Base-by-base conservation (phyloP, 1,140 invertebrate species). In the Saccostrea cuccullata region DNA sequence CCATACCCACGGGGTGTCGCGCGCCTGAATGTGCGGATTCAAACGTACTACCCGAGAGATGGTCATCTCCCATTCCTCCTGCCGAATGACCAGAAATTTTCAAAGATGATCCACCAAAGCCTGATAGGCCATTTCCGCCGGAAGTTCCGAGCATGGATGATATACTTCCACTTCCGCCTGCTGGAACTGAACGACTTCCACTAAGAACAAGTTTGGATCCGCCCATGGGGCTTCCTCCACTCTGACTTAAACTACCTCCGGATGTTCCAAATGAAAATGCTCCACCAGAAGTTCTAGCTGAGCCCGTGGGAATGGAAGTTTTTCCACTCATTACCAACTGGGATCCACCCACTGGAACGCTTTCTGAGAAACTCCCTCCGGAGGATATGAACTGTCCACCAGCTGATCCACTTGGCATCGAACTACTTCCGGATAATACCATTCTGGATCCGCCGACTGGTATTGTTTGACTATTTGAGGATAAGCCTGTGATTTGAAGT, bases 241-340 rank as follows among this genome's bases (percentile, higher is more conserved):
- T 55, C 40, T 55, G 60, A 15, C 60, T 60, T 8, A 60, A 70
- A 17, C 58, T 15, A 67, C 85, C 60, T 70, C 60, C 64, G 0
- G 40, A 64, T 23, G 85, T 64, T 55, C 58, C 60, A 47, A 36
- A 23, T 20, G 85, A 86, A 55, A 64, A 47, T n/a, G n/a, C 70
- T 64, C 58, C 67, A 64, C 26, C 40, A 15, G 58, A 36, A 4
- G 58, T 20, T 86, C 85, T 60, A 36, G 23, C 60, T 17, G 85
- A 86, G 15, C 58, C 58, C 85, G 73, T 86, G 8, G 55, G 40
- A 55, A n/a, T 20, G 13, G 40, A 55, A 20, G 70, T 55, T 17
- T 47, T 30, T 26, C 67, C 86, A 64, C 86, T 77, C 40, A 77
- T 73, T 26, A 67, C 55, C 55, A 82, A 77, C 73, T 73, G 82